Conservation (phyloP, 2,113 vertebrate species). For the Eurystomus gularis region DNA sequence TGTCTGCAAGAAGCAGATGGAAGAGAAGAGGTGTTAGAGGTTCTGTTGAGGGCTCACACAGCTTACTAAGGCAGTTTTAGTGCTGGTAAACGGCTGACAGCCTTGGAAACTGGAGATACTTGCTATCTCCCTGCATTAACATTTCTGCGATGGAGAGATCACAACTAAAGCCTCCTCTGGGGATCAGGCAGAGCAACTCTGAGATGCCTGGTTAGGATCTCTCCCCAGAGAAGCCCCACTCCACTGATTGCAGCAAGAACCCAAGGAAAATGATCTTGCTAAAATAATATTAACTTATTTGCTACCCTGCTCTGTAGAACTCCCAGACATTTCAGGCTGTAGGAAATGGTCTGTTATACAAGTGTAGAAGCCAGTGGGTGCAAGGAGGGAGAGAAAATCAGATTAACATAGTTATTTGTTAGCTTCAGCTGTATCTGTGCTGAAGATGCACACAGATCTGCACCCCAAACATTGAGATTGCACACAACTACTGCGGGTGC, state of each 20-base stretch:
- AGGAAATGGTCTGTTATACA: not conserved
- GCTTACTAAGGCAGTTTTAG: conserved; percentile 26
- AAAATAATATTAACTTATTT: not conserved
- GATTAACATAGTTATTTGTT: not conserved
- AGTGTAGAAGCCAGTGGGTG: not conserved
- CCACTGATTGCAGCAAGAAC: not conserved
- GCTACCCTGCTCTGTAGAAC: not conserved
- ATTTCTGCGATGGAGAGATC: not conserved
- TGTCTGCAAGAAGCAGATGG: conserved; percentile 71
- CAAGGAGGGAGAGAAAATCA: not conserved
- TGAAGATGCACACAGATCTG: not conserved
- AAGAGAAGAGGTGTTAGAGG: conserved; percentile 56
- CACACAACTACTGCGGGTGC: not conserved
- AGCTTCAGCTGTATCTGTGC: not conserved
- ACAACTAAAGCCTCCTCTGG: not conserved
- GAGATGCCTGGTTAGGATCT: not conserved
- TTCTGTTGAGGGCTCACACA: conserved; percentile 48
- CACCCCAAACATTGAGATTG: not conserved
- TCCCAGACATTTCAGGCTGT: not conserved
- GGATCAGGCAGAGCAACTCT: not conserved
- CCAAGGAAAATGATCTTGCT: not conserved
- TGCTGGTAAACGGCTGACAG: conserved; percentile 28
- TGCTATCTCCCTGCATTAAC: not conserved
- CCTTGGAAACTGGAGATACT: not conserved
- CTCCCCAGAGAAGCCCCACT: not conserved